phyloP scores from a whole-genome alignment of 1,140 invertebrate species.

The Acromyrmex echinatior region DNA sequence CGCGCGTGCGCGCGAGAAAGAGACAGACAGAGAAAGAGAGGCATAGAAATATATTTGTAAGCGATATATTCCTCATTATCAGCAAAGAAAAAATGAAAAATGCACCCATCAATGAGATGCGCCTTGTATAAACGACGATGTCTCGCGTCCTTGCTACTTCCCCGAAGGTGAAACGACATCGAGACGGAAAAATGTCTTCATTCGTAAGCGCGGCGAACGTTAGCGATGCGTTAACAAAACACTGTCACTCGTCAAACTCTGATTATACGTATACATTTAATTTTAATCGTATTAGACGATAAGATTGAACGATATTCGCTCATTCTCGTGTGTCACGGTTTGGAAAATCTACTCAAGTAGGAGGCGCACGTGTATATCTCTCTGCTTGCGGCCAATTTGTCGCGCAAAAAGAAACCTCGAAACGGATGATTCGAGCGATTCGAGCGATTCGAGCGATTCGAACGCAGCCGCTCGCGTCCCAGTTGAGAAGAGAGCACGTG shows the following conservation, averaged over 20 bases:
- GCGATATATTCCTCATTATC: conserved; percentile 53
- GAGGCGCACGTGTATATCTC: too few relatives aligned
- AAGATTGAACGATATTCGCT: background rate
- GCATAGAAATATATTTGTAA: conserved; percentile 9
- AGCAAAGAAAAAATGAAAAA: conserved; percentile 29
- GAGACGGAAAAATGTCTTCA: background rate
- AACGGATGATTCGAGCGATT: background rate
- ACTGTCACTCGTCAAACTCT: too few relatives aligned
- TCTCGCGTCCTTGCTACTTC: background rate
- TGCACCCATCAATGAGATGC: background rate
- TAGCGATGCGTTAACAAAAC: background rate
- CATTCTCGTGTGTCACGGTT: background rate
- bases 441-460: background rate
- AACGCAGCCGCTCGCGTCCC: background rate
- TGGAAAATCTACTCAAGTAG: background rate
- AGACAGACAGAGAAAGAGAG: background rate
- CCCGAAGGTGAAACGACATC: background rate
- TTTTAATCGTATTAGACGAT: background rate
- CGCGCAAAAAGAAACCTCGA: background rate
- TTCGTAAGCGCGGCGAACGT: background rate
- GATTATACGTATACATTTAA: background rate
- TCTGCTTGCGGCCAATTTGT: too few relatives aligned
- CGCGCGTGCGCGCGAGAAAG: too few relatives aligned
- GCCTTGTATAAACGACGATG: background rate
- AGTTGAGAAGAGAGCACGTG: conserved; percentile 67